Percentiles rank a stretch among this genome's conserved stretches.
phyloP scores from a whole-genome alignment of 2,888 invertebrate species.

The Nudaria mundana region DNA sequence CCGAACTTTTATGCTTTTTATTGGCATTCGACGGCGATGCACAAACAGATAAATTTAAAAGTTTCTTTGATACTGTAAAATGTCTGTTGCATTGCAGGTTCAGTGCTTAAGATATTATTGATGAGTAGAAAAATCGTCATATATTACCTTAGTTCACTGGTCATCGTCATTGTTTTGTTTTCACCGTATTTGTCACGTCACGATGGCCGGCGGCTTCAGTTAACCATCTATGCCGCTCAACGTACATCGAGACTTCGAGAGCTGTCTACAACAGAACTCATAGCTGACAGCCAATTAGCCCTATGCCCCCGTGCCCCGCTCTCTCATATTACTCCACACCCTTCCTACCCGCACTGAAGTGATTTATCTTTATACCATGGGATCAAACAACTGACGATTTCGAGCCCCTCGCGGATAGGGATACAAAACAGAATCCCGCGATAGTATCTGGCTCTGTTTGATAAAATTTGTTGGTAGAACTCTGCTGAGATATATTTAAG shows the following conservation, averaged over 20 bases:
- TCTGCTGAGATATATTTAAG: conserved; percentile 47
- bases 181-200: conserved; percentile 49
- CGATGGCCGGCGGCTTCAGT: conserved; percentile 39
- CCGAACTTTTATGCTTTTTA: too few species aligned
- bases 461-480: conserved; percentile 41
- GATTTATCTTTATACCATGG: conserved; percentile 75
- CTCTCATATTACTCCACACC: conserved; percentile 38
- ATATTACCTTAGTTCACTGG: too few species aligned
- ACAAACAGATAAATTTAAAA: too few species aligned
- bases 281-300: conserved; percentile 78
- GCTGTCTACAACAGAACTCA: conserved; percentile 56
- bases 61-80: too few species aligned
- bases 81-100: too few species aligned
- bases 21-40: too few species aligned
- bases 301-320: conserved; percentile 47
- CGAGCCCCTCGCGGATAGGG: conserved; percentile 44
- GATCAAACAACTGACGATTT: conserved; percentile 58
- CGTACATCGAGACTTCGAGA: conserved; percentile 35
- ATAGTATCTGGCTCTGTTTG: conserved; percentile 41
- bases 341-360: conserved; percentile 52
- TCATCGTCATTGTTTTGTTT: conserved; percentile 56
- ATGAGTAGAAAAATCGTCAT: too few species aligned
- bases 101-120: too few species aligned
- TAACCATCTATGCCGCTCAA: conserved; percentile 46
- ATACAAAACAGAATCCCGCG: conserved; percentile 43